phyloP scores from a whole-genome alignment of 2,797 vertebrate genomes.

The Echeneis naucrates region DNA sequence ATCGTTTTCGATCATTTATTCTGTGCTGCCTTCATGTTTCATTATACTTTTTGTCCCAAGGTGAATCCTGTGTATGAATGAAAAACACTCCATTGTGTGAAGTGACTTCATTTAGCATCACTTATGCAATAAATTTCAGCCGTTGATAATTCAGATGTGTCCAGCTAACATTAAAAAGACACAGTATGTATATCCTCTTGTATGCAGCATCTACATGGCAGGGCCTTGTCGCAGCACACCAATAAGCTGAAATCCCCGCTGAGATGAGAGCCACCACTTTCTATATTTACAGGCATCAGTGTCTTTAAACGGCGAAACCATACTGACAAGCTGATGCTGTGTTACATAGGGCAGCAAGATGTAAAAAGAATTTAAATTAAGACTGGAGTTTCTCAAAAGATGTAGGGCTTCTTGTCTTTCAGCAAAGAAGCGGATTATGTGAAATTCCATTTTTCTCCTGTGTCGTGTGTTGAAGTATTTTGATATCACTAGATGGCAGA shows the following conservation, averaged over 20 bases:
- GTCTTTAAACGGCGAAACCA: slow-evolving; percentile 49
- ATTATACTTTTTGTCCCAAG: slow-evolving; percentile 1
- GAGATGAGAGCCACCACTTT: slow-evolving; percentile 40
- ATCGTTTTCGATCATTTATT: background rate
- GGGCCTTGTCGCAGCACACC: slow-evolving; percentile 47
- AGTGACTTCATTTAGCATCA: slow-evolving; percentile 15
- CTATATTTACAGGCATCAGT: slow-evolving; percentile 53
- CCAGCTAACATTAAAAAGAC: slow-evolving; percentile 44
- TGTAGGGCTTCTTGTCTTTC: slow-evolving; percentile 20
- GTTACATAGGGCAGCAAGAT: slow-evolving; percentile 16
- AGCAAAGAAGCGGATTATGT: slow-evolving; percentile 16
- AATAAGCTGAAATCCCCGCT: slow-evolving; percentile 52
- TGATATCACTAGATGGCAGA: slow-evolving; percentile 20
- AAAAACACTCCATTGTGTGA: slow-evolving; percentile 23
- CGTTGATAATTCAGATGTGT: slow-evolving; percentile 36
- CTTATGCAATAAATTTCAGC: slow-evolving; percentile 12
- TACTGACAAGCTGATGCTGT: slow-evolving; percentile 48
- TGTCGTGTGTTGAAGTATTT: slow-evolving; percentile 19
- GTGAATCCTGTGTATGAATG: slow-evolving; percentile 10
- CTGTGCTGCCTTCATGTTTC: background rate
- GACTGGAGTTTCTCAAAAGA: slow-evolving; percentile 18
- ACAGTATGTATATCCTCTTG: slow-evolving; percentile 8
- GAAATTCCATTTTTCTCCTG: slow-evolving; percentile 7
- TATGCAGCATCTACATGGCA: slow-evolving; percentile 30
- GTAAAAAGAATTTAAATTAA: slow-evolving; percentile 37